Base-by-base conservation (phyloP, 2,888 invertebrate genomes). In the Conchocele bisecta region DNA sequence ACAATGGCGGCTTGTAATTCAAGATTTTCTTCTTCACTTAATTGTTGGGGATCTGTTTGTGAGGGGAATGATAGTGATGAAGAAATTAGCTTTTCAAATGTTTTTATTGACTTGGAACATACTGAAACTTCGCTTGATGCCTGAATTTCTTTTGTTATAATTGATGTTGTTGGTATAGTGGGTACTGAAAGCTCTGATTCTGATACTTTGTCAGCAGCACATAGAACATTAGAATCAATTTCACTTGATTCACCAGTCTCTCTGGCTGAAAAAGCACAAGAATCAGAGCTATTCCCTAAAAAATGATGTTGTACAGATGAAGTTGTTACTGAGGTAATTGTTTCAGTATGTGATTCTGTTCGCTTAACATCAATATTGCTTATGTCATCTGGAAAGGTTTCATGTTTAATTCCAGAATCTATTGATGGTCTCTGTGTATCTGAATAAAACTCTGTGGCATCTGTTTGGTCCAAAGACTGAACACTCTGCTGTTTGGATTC, bases 271-370 rank as follows among this genome's bases (percentile, higher is more conserved):
- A 69, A 72, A 76, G 68, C 51, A 72, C 69, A 64, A 75, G 65
- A 64, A 75, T 72, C 76, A 75, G 76, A 75, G 75, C 75, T 46
- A 60, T 66, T 67, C 64, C 64, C 76, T 75, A 79, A 79, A 79
- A 79, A 79, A 79, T 66, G 70, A 67, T 70, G 60, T 41, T 72
- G 51, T 44, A 64, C 59, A 46, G 48, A n/a, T n/a, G n/a, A n/a
- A n/a, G n/a, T n/a, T n/a, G n/a, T n/a, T n/a, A n/a, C n/a, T n/a
- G n/a, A n/a, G n/a, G n/a, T n/a, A n/a, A n/a, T n/a, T n/a, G n/a
- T n/a, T n/a, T n/a, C n/a, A n/a, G n/a, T n/a, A n/a, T n/a, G n/a
- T n/a, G n/a, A n/a, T n/a, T n/a, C n/a, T n/a, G n/a, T n/a, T n/a
- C n/a, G n/a, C n/a, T n/a, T n/a, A n/a, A n/a, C n/a, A n/a, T n/a